Conservation (phyloP, 2,888 invertebrate species). For the Odontothrips loti region DNA sequence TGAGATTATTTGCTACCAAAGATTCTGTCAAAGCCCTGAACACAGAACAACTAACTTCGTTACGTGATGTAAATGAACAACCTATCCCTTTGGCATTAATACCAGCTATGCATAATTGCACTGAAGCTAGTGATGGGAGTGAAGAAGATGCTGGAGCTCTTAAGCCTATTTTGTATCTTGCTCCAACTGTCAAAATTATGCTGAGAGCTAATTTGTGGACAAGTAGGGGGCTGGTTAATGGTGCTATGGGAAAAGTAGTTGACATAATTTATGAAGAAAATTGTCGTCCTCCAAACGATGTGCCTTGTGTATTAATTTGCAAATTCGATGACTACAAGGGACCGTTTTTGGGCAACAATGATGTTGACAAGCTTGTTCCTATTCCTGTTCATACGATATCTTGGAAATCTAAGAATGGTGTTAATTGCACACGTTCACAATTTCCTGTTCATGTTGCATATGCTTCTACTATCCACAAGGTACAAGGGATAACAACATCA, state of each 20-base stretch:
- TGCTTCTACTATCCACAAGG: too few species aligned
- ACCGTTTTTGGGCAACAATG: neutral
- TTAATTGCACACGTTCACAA: too few species aligned
- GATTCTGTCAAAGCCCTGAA: neutral
- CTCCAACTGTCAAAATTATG: neutral
- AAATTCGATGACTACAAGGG: neutral
- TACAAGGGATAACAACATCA: too few species aligned
- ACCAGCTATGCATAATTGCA: neutral
- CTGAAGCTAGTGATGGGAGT: neutral
- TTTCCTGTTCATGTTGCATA: too few species aligned
- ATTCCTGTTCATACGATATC: neutral
- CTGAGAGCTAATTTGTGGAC: too few species aligned
- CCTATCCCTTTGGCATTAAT: neutral
- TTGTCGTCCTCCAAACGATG: neutral
- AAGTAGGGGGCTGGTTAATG: neutral
- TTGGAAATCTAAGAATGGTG: neutral
- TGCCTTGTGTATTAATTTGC: neutral
- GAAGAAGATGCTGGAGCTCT: neutral
- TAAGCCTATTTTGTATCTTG: neutral
- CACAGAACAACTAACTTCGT: too few species aligned
- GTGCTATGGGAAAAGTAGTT: neutral
- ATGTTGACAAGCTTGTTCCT: neutral
- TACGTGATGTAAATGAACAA: neutral
- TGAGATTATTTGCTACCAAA: neutral
- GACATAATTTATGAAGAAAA: neutral